Base-by-base conservation (phyloP, 2,888 invertebrate species). In the Melangyna quadrimaculata region DNA sequence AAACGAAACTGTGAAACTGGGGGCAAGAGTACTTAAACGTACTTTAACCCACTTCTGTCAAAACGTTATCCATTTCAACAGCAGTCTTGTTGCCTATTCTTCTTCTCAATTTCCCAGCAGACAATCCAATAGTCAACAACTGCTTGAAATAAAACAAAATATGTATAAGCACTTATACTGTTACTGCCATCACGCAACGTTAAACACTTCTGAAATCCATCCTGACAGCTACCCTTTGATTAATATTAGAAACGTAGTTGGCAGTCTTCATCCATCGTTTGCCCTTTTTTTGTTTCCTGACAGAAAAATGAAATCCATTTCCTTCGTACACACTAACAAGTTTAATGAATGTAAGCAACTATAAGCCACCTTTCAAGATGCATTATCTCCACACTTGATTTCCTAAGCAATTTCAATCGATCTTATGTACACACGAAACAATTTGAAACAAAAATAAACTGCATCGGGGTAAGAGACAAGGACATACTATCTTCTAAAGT, bases 321-420 rank as follows among this genome's bases (percentile, higher is more conserved):
- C 8, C 19, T 45, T 29, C 14, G 7, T 27, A 17, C 24, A 17
- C 24, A 61, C 22, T 22, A 57, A 61, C 27, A 63, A 43, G 40
- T 43, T 63, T n/a, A 63, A 45, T 65, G 19, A 65, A 65, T 65
- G 65, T 65, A 29, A 65, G 22, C 14, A 65, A 27, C 65, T 59
- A 14, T 65, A 45, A 65, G 65, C 65, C 19, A 65, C 65, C 65
- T 45, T 65, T 65, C 65, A 65, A 45, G 45, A 65, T 45, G 65
- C 45, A 65, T 65, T 65, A 65, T 65, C 65, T 65, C 19, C 19
- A 32, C 65, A 45, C 65, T 65, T 65, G 45, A 65, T 65, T 65
- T 45, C 65, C 27, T 65, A 12, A 65, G 29, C 19, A 65, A 65
- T 65, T 65, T 32, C 45, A 19, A 65, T 45, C 65, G 65, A 43